A percentile compares a stretch with the other conserved stretches of the same genome.
phyloP scores from a whole-genome alignment of 37 sponge, comb jelly and placozoan genomes.

The Ephydatia muelleri region DNA sequence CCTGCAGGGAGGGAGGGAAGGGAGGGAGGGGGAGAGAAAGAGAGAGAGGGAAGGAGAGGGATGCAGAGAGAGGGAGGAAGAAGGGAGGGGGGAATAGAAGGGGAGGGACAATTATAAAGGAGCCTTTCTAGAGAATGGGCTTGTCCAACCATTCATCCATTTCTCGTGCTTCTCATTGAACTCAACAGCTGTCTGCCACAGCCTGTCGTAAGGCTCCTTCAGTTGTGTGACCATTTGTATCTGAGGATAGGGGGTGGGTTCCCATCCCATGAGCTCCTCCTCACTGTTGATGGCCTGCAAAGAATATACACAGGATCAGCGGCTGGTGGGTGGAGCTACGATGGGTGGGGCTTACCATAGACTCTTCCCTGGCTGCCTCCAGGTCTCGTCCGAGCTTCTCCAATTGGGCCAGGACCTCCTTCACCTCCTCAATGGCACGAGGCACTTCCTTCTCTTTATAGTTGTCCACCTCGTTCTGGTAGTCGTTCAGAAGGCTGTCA shows the following conservation, averaged over 20 bases:
- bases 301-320: background rate
- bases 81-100: background rate
- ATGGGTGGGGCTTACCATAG: conserved; percentile 50
- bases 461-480: conserved; percentile 60
- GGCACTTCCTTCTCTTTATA: conserved; percentile 74
- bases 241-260: conserved; percentile 89
- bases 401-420: conserved; percentile 46
- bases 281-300: conserved; percentile 90
- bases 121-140: background rate
- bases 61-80: background rate
- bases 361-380: conserved; percentile 69
- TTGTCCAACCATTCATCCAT: conserved; percentile 89
- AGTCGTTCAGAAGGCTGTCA: conserved; percentile 40
- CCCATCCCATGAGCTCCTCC: conserved; percentile 92
- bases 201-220: conserved; percentile 92
- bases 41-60: background rate
- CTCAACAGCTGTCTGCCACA: conserved; percentile 89
- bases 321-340: background rate
- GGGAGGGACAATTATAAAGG: background rate
- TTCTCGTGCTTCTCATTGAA: conserved; percentile 85
- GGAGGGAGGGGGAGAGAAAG: too few species aligned
- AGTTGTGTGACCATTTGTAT: conserved; percentile 47
- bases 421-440: conserved; percentile 67
- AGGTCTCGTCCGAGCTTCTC: conserved; percentile 55
- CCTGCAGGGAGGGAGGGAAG: conserved; percentile 26